A percentile compares a stretch with the other conserved stretches of the same genome.
These are phyloP conservation scores for Talpa occidentalis DNA, from an alignment of 2,113 vertebrate species.

Conservation along the genomic window DNA sequence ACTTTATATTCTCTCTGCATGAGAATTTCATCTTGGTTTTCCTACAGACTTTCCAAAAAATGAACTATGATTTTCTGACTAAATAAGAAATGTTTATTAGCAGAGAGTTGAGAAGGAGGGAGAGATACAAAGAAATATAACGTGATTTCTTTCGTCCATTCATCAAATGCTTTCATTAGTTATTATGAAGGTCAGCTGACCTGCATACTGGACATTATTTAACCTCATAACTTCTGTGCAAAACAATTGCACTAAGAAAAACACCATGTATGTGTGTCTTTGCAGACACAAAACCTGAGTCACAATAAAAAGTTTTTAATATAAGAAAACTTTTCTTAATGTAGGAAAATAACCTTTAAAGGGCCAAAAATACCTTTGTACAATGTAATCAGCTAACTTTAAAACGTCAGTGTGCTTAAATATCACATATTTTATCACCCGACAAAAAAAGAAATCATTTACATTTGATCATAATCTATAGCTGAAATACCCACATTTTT, in stretches of 20 bases:
- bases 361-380: conserved; percentile 81
- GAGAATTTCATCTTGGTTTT: conserved; percentile 66
- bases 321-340: conserved; percentile 60
- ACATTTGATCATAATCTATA: conserved; percentile 58
- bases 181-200: neutral
- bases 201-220: conserved; percentile 21
- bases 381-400: conserved; percentile 57
- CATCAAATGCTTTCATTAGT: conserved; percentile 40
- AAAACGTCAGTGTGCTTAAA: conserved; percentile 54
- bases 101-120: neutral
- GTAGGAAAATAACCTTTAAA: conserved; percentile 61
- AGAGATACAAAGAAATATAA: conserved; percentile 44
- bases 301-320: conserved; percentile 69
- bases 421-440: neutral
- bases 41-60: conserved; percentile 10
- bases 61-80: neutral
- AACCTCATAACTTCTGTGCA: conserved; percentile 58
- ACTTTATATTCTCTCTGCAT: conserved; percentile 63
- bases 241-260: conserved; percentile 71
- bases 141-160: conserved; percentile 47
- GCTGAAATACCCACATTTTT: conserved; percentile 61
- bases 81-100: conserved; percentile 1
- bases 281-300: conserved; percentile 79
- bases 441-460: conserved; percentile 50
- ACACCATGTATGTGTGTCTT: neutral